Evolutionary conservation across 1,140 invertebrate species (phyloP).

Genomic region (Dolichoris vasculosae): DNA sequence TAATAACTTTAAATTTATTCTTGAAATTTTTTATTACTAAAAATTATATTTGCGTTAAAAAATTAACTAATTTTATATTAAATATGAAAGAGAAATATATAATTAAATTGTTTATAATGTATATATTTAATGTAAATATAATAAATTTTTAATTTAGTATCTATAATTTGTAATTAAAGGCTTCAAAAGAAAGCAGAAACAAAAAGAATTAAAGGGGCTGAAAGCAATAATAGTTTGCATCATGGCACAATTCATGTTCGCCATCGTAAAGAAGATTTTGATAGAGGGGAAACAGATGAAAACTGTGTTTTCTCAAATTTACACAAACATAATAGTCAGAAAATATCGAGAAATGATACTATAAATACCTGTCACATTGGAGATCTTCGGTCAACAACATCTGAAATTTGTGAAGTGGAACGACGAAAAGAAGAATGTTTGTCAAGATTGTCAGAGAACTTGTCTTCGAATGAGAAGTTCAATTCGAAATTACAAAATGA

Average conservation of each 20-base stretch:
- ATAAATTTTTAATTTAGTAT: constrained; percentile 14
- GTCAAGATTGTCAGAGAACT: constrained; percentile 33
- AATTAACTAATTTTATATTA: background rate
- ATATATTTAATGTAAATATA: background rate
- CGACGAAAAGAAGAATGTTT: constrained; percentile 14
- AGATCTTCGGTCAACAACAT: constrained; percentile 40
- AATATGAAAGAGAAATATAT: background rate
- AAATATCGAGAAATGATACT: constrained; percentile 55
- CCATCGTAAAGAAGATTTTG: constrained; percentile 65
- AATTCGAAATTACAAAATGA: constrained; percentile 35
- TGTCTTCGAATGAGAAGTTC: constrained; percentile 19
- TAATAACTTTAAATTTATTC: no score
- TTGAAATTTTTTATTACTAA: constrained; percentile 13
- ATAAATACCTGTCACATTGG: constrained; percentile 49
- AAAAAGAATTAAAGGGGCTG: constrained; percentile 55
- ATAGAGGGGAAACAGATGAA: constrained; percentile 60
- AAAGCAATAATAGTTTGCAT: constrained; percentile 34
- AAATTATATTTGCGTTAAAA: background rate
- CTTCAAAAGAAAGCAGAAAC: constrained; percentile 67
- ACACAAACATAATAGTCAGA: constrained; percentile 58
- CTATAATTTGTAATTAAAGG: constrained; percentile 51
- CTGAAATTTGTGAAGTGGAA: constrained; percentile 38
- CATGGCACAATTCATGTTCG: constrained; percentile 53
- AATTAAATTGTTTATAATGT: background rate
- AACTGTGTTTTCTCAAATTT: constrained; percentile 60